Percentiles rank a stretch among this genome's conserved stretches.
Conservation (phyloP, 1,140 invertebrate genomes). For the Oscheius sp. region DNA sequence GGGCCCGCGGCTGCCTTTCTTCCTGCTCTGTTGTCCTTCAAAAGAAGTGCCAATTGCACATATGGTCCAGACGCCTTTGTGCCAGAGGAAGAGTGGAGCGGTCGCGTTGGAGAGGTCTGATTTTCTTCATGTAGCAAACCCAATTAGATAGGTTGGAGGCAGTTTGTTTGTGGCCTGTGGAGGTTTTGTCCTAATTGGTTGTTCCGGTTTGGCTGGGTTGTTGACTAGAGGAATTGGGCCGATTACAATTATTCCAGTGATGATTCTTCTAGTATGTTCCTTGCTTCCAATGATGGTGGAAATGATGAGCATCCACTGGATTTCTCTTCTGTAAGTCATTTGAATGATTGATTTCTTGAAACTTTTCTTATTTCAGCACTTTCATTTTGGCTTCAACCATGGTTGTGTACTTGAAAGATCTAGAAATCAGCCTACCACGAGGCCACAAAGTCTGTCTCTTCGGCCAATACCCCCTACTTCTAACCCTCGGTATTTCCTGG, state of each 20-base stretch:
- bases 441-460: not conserved
- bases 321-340: slow-evolving; percentile 54
- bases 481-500: not conserved
- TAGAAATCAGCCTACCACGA: slow-evolving; percentile 3
- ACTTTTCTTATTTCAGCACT: slow-evolving; percentile 58
- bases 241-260: slow-evolving; percentile 45
- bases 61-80: not conserved
- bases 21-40: slow-evolving; percentile 32
- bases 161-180: slow-evolving; percentile 53
- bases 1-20: slow-evolving; percentile 41
- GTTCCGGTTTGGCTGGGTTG: slow-evolving; percentile 61
- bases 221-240: slow-evolving; percentile 60
- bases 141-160: slow-evolving; percentile 35
- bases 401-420: slow-evolving; percentile 9
- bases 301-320: slow-evolving; percentile 54
- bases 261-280: slow-evolving; percentile 61
- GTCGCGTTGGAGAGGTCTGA: slow-evolving; percentile 1
- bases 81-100: slow-evolving; percentile 4
- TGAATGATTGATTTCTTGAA: not conserved
- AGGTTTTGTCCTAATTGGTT: slow-evolving; percentile 60
- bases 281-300: slow-evolving; percentile 57
- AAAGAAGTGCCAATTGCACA: not conserved
- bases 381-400: slow-evolving; percentile 48
- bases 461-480: not conserved
- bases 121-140: not conserved